Percentiles rank a stretch among this genome's conserved stretches.
These are phyloP conservation scores for Heliothis peltigera DNA, from an alignment of 2,888 invertebrate species.

Conservation along the genomic window DNA sequence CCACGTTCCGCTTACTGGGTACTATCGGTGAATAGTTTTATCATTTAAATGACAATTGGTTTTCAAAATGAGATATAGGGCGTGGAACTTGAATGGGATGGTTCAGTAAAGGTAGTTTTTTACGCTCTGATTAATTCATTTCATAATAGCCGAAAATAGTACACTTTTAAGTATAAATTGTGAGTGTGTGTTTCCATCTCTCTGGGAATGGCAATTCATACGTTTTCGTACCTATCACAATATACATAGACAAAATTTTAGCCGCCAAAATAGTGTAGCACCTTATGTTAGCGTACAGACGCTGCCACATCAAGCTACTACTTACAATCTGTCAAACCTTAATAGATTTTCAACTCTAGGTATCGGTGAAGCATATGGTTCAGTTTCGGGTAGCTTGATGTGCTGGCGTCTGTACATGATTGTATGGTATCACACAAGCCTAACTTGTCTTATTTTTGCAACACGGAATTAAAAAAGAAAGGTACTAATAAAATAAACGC, in stretches of 20 bases:
- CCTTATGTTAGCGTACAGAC: too few relatives aligned
- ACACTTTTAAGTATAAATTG: background rate
- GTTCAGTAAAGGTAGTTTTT: conserved; percentile 21
- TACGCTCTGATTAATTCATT: conserved; percentile 45
- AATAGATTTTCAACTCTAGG: too few relatives aligned
- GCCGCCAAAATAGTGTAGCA: too few relatives aligned
- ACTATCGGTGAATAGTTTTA: conserved; percentile 20
- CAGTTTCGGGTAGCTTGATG: too few relatives aligned
- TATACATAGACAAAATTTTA: too few relatives aligned
- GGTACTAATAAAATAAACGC: too few relatives aligned
- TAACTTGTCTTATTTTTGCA: background rate
- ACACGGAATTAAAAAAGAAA: too few relatives aligned
- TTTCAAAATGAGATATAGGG: conserved; percentile 22
- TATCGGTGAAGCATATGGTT: too few relatives aligned
- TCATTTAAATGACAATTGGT: conserved; percentile 20
- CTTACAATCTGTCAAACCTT: too few relatives aligned
- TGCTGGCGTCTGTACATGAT: too few relatives aligned
- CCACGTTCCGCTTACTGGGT: conserved; percentile 17
- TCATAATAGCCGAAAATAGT: conserved; percentile 11
- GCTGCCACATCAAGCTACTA: too few relatives aligned
- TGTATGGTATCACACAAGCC: background rate
- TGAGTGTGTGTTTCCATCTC: background rate
- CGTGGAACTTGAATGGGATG: conserved; percentile 8
- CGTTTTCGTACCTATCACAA: too few relatives aligned
- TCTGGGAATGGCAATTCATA: conserved; percentile 22